Base-by-base conservation (phyloP, 2,888 invertebrate species). In the Petrophora chlorosata region DNA sequence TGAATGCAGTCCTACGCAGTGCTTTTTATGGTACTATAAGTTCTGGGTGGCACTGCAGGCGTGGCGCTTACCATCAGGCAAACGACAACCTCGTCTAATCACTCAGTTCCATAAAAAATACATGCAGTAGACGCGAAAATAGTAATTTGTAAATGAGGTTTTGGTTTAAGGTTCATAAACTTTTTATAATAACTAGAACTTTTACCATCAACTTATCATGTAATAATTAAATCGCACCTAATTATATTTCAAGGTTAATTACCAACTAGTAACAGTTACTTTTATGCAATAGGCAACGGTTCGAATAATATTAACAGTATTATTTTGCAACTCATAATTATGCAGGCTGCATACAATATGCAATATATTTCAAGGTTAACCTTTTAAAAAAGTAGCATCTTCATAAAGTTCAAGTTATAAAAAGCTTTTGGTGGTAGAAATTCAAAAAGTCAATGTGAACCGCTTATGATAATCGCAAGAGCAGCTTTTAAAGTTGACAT, bases 231-330 rank as follows among this genome's bases (percentile, higher is more conserved):
- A 10, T 38, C 4, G 2, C 4, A 9, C 16, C 2, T 19, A 13
- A 9, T 25, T 32, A 26, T 12, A 32, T 25, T 41, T 42, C 42
- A 48, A 13, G 36, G 48, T 42, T 13, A 33, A 26, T 23, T 13
- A 33, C 9, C 14, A 42, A 29, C 15, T 38, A 17, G 32, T 32
- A 36, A 38, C 32, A 26, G 36, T 19, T 32, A 19, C 25, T 36
- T 35, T 36, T 47, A 41, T 38, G 48, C 48, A 42, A 48, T 26
- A 42, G 32, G 30, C 38, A 26, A 25, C 30, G 10, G 8, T 17
- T 7, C 33, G 47, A 36, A 42, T 48, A 42, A 36, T 47, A 41
- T 22, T 48, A 22, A 19, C 14, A 38, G 28, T 32, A 33, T 22
- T 14, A 30, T 42, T 38, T 42, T 36, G 48, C 42, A 48, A 48